Base-by-base conservation (phyloP, 2,888 invertebrate genomes). In the Spilarctia lutea region DNA sequence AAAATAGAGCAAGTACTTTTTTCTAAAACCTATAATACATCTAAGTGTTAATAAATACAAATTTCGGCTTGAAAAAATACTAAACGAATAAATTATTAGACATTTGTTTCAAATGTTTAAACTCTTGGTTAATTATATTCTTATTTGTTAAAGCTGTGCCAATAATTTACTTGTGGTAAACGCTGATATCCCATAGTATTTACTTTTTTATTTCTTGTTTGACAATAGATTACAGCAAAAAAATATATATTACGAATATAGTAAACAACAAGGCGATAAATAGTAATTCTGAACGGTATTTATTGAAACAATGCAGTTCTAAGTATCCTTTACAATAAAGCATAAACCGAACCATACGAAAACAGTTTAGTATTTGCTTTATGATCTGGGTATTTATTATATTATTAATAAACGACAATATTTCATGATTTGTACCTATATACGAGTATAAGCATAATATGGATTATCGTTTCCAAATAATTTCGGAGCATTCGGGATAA, bases 111-210 rank as follows among this genome's bases (percentile, higher is more conserved):
- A 33, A 42, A 35, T 75, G 84, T 78, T 73, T 65, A 63, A 63
- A 33, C 39, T 63, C 27, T 73, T 67, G 63, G 70, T 66, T 39
- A 78, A 77, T 79, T 77, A 45, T 71, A 68, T 45, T 71, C 69
- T 84, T 88, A 89, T 90, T 85, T 86, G 88, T 89, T 85, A 87
- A 80, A 83, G 76, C 83, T 80, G 76, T 87, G 86, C 83, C 87
- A 85, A 78, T 81, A 89, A 90, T 90, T 88, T 89, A 86, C 82
- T 35, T 35, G 39, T 39, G 79, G 73, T 30, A 65, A 35, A 76
- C 76, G 78, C 82, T 81, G 84, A 84, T 83, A 74, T 75, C 68
- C 74, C 42, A 69, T 63, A 74, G 75, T 66, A 56, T n/a, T 4
- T 52, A 10, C 10, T n/a, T n/a, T n/a, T 56, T 13, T 11, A 3